These are phyloP conservation scores for Megaptera novaeangliae DNA, from an alignment of 2,113 vertebrate genomes.

Conservation along the genomic window DNA sequence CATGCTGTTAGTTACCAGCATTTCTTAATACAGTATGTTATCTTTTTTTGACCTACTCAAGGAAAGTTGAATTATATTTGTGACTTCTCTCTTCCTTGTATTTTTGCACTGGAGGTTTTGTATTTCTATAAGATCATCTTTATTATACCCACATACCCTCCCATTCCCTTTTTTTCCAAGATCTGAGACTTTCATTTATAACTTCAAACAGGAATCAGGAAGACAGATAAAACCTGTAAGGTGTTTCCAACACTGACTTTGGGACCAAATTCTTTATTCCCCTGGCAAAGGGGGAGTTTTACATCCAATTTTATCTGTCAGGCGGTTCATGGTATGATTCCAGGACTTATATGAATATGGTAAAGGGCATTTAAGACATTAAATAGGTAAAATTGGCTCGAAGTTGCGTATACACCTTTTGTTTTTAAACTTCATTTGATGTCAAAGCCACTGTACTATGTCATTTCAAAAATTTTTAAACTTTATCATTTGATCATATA, in stretches of 20 bases:
- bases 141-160: neutral
- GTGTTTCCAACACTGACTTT: neutral
- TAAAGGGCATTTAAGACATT: neutral
- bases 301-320: neutral
- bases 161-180: neutral
- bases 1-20: neutral
- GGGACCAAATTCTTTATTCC: neutral
- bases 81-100: neutral
- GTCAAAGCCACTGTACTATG: neutral
- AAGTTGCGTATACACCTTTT: neutral
- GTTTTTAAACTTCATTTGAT: neutral
- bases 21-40: neutral
- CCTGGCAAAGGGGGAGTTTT: neutral
- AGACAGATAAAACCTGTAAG: neutral
- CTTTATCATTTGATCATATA: neutral
- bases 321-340: neutral
- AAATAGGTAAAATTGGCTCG: neutral
- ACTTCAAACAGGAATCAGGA: neutral
- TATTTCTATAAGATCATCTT: neutral
- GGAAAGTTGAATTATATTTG: neutral
- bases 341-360: neutral
- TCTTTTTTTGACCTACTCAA: neutral
- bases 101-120: neutral
- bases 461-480: neutral
- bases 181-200: neutral